Evolutionary conservation across 2,888 invertebrate genomes (phyloP).

Genomic region (Polydrusus tereticollis): DNA sequence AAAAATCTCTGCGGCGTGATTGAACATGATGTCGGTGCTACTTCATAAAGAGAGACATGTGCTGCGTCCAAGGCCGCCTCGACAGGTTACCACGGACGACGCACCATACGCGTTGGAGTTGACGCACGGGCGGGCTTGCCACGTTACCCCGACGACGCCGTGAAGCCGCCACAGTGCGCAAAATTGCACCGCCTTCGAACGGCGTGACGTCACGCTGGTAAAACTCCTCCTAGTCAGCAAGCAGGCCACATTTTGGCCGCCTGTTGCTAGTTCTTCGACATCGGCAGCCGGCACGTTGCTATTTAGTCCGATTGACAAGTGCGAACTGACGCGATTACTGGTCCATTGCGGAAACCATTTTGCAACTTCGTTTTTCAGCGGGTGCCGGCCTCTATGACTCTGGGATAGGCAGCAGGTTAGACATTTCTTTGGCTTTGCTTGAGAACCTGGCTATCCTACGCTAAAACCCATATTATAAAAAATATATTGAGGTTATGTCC

Average conservation of each 20-base stretch:
- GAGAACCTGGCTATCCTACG: conserved; percentile 10
- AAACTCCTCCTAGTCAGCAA: conserved; percentile 63
- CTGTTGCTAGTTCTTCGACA: conserved; percentile 68
- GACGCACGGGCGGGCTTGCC: conserved; percentile 63
- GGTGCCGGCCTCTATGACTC: conserved; percentile 32
- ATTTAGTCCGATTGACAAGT: conserved; percentile 23
- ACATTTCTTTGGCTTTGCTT: conserved; percentile 23
- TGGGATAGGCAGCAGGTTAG: conserved; percentile 46
- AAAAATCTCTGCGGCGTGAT: conserved; percentile 29
- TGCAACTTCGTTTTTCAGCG: background rate
- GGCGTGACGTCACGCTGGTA: conserved; percentile 62
- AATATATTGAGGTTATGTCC: conserved; percentile 24
- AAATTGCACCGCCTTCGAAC: conserved; percentile 64
- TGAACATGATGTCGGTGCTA: conserved; percentile 34
- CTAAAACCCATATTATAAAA: background rate
- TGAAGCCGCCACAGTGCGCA: conserved; percentile 63
- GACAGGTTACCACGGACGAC: conserved; percentile 64
- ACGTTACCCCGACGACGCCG: conserved; percentile 62
- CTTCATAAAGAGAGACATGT: conserved; percentile 46
- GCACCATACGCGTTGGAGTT: conserved; percentile 61
- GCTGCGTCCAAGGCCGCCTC: conserved; percentile 56
- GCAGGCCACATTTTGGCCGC: conserved; percentile 64
- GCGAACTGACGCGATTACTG: conserved; percentile 22
- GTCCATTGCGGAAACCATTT: background rate
- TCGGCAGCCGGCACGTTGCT: conserved; percentile 59